Percentiles rank a stretch among this genome's conserved stretches.
Evolutionary conservation across 2,888 invertebrate species (phyloP).

Genomic region (Agrypnus murinus): DNA sequence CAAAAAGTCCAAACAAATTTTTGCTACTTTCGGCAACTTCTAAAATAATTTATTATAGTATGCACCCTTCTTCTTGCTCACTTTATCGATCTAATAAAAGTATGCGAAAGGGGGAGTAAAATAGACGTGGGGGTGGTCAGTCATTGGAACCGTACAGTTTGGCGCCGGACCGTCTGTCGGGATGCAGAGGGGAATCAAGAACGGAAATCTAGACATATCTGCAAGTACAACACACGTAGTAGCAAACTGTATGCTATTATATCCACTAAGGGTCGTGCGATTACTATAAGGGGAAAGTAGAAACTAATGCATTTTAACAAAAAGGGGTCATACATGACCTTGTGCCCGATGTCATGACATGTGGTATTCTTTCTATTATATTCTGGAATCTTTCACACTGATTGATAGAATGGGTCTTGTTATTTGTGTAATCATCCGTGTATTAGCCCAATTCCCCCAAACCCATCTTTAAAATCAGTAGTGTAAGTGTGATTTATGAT

Average conservation of each 20-base stretch:
- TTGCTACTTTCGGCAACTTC: conserved; percentile 48
- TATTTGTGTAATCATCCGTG: too few species aligned
- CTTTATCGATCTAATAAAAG: conserved; percentile 58
- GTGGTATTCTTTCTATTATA: conserved; percentile 21
- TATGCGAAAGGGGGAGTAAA: conserved; percentile 52
- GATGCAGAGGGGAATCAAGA: conserved; percentile 39
- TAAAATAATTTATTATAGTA: too few species aligned
- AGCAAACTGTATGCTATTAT: too few species aligned
- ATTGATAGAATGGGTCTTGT: too few species aligned
- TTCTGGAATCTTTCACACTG: conserved; percentile 11
- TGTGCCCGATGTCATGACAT: conserved; percentile 25
- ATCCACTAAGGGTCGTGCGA: too few species aligned
- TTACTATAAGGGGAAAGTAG: conserved; percentile 23
- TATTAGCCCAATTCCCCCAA: too few species aligned
- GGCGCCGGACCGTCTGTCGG: conserved; percentile 50
- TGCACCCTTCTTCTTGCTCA: conserved; percentile 51
- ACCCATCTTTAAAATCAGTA: too few species aligned
- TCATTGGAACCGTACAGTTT: conserved; percentile 58
- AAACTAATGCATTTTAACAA: neutral
- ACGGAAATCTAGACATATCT: conserved; percentile 21
- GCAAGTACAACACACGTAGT: conserved; percentile 10
- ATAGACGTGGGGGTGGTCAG: conserved; percentile 62
- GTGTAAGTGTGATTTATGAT: too few species aligned
- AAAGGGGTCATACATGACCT: conserved; percentile 26
- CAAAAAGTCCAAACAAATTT: too few species aligned